Base-by-base conservation (phyloP, 1,140 invertebrate genomes). In the Hestina assimilis region DNA sequence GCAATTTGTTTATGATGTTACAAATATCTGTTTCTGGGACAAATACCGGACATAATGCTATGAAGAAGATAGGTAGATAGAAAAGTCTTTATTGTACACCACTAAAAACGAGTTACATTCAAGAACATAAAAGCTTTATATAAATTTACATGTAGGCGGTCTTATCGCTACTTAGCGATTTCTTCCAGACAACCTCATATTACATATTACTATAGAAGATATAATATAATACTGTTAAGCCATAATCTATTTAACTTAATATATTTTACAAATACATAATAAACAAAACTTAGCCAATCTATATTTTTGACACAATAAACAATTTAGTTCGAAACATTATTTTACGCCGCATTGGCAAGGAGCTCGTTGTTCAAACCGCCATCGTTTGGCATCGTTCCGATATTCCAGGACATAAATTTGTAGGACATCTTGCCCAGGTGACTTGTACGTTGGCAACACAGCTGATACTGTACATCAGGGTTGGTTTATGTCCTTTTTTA, bases 301-400 rank as follows among this genome's bases (percentile, higher is more conserved):
- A 40, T 38, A 50, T 40, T 42, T 53, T 53, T 53, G 50, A 53
- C 38, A 31, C 40, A 23, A 50, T 50, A 50, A 50, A 50, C 28
- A 53, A 41, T 31, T 54, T 35, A 48, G 35, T 46, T 40, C 63
- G 28, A 73, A 64, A 62, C 66, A 55, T 65, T 66, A 66, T 61
- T 66, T 65, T 48, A 63, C 23, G 31, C 58, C 43, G 45, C 59
- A 66, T 63, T 61, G 62, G 65, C 75, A 73, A 72, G 70, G 72
- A 65, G 64, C 53, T 55, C 45, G 64, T 47, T 52, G 52, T 65
- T 69, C 68, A 73, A 64, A 70, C 68, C 62, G 61, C 65, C 42
- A 63, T 63, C 53, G 66, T 72, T 80, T 75, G 74, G 74, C 74
- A 68, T 48, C 53, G 62, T 55, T 72, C 72, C 66, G 64, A 68